Conservation (phyloP, 2,888 invertebrate species). For the Drosophila phalerata region DNA sequence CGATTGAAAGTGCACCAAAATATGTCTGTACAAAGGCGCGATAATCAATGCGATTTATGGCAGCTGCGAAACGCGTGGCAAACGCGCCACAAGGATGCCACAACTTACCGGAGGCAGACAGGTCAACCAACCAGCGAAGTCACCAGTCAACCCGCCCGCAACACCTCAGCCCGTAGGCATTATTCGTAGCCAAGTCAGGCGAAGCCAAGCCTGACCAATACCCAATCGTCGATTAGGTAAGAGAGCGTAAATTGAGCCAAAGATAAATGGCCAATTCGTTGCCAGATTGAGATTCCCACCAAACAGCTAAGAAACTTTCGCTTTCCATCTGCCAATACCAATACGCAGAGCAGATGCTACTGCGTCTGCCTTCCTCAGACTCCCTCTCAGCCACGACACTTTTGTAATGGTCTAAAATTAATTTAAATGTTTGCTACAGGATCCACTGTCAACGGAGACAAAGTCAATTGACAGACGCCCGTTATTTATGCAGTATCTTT, state of each 20-base stretch:
- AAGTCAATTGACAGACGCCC: conserved; percentile 39
- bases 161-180: conserved; percentile 15
- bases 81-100: conserved; percentile 68
- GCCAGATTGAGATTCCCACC: conserved; percentile 74
- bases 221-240: conserved; percentile 58
- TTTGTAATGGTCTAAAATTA: conserved; percentile 47
- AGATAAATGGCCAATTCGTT: conserved; percentile 69
- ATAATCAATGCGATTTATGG: conserved; percentile 78
- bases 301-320: conserved; percentile 64
- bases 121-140: conserved; percentile 28
- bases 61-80: conserved; percentile 71
- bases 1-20: conserved; percentile 47
- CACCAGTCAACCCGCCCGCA: conserved; percentile 20
- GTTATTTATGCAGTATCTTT: conserved; percentile 40
- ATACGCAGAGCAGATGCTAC: conserved; percentile 43
- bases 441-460: conserved; percentile 37
- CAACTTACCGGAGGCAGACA: conserved; percentile 34
- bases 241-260: conserved; percentile 66
- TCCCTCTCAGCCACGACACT: not conserved
- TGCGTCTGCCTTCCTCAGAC: not conserved
- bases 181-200: not conserved
- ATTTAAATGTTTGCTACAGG: conserved; percentile 60
- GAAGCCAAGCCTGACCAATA: conserved; percentile 14
- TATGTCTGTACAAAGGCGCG: conserved; percentile 40
- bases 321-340: conserved; percentile 59